Percentiles rank a stretch among this genome's conserved stretches.
Conservation (phyloP, 2,888 invertebrate species). For the Rhagium mordax region DNA sequence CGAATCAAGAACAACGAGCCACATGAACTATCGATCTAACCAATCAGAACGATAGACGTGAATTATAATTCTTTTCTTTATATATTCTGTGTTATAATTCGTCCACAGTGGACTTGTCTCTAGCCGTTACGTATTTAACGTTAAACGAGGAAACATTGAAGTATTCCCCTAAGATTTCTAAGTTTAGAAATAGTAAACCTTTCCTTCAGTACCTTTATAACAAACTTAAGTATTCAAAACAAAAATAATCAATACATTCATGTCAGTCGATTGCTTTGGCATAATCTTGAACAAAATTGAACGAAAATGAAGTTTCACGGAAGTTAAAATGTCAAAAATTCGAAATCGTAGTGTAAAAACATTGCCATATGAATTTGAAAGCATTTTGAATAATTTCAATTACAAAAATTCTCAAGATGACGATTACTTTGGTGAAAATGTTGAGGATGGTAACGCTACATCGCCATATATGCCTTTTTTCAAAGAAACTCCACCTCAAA, state of each 20-base stretch:
- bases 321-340: conserved; percentile 37
- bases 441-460: conserved; percentile 5
- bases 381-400: not conserved
- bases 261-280: not conserved
- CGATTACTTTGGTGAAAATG: conserved; percentile 28
- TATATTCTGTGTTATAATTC: too few species aligned
- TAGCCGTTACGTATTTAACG: too few species aligned
- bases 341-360: conserved; percentile 37
- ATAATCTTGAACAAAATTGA: not conserved
- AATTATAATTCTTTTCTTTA: too few species aligned
- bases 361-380: conserved; percentile 30
- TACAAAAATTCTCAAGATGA: conserved; percentile 7
- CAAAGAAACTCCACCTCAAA: conserved; percentile 13
- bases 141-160: not conserved
- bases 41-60: too few species aligned
- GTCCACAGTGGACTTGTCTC: too few species aligned
- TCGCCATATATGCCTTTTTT: conserved; percentile 17
- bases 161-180: not conserved
- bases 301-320: conserved; percentile 25
- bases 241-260: conserved; percentile 30
- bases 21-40: too few species aligned
- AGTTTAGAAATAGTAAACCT: not conserved
- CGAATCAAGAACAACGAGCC: too few species aligned
- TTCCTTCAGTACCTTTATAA: too few species aligned
- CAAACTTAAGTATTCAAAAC: conserved; percentile 9